phyloP scores from a whole-genome alignment of 1,140 invertebrate genomes.

The Zaprionus gabonicus region DNA sequence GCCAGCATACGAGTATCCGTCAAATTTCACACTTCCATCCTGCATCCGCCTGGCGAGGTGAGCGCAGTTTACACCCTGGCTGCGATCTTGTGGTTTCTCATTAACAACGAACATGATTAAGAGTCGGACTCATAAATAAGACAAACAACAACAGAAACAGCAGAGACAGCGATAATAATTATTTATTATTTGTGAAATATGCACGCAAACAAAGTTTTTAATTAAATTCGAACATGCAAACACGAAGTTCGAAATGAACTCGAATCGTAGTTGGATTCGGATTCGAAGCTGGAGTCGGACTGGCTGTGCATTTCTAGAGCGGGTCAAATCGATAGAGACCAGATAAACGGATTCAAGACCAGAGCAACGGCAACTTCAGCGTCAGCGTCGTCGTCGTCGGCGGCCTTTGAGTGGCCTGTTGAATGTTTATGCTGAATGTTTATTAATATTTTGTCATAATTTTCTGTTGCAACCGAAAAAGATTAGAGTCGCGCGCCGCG shows the following conservation, averaged over 20 bases:
- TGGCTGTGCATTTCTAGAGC: slow-evolving; percentile 58
- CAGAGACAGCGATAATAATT: slow-evolving; percentile 60
- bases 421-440: slow-evolving; percentile 56
- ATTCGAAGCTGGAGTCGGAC: slow-evolving; percentile 22
- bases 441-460: slow-evolving; percentile 83
- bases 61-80: slow-evolving; percentile 23
- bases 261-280: slow-evolving; percentile 6
- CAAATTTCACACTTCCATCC: slow-evolving; percentile 20
- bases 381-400: slow-evolving; percentile 19
- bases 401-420: slow-evolving; percentile 47
- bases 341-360: slow-evolving; percentile 63
- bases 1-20: neutral
- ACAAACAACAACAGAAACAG: slow-evolving; percentile 54
- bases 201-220: slow-evolving; percentile 76
- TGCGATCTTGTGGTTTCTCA: slow-evolving; percentile 26
- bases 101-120: slow-evolving; percentile 62
- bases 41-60: slow-evolving; percentile 13
- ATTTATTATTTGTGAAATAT: slow-evolving; percentile 82
- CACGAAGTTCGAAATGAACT: slow-evolving; percentile 23
- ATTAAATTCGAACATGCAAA: slow-evolving; percentile 82
- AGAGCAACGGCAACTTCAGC: slow-evolving; percentile 11
- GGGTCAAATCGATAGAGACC: slow-evolving; percentile 75
- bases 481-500: slow-evolving; percentile 40
- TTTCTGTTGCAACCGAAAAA: slow-evolving; percentile 56
- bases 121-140: slow-evolving; percentile 73